Conservation (phyloP, 1,140 invertebrate genomes). For the Ganaspis sp. region DNA sequence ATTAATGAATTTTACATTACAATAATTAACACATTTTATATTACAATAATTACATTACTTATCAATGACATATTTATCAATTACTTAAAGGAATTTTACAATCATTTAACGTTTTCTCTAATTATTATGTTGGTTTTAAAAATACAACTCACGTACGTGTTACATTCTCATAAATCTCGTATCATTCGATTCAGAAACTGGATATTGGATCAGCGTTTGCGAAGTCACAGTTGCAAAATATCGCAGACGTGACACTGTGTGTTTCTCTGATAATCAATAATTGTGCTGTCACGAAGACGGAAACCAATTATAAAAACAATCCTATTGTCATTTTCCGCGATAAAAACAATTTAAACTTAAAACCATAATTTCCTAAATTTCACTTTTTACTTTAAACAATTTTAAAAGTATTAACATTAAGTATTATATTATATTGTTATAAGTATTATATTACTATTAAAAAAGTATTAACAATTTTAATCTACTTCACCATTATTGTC, state of each 20-base stretch:
- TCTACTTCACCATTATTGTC: too few relatives aligned
- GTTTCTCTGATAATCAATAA: background rate
- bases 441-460: too few relatives aligned
- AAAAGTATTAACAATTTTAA: too few relatives aligned
- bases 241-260: background rate
- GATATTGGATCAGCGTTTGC: slow-evolving; percentile 3
- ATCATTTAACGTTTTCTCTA: background rate
- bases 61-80: too few relatives aligned
- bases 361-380: background rate
- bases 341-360: background rate
- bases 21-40: too few relatives aligned
- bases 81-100: background rate
- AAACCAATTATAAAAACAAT: background rate
- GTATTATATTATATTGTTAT: too few relatives aligned
- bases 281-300: background rate
- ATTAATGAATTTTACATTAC: too few relatives aligned
- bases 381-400: background rate
- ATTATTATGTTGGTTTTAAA: background rate
- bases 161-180: background rate
- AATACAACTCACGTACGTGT: background rate
- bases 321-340: background rate
- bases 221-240: background rate
- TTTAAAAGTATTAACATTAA: too few relatives aligned
- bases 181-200: background rate
- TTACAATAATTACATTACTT: too few relatives aligned